Evolutionary conservation across 2,797 vertebrate genomes (phyloP), one percentile per base, ranked within the genome.

Genomic region (Pangasius mekongensis): DNA sequence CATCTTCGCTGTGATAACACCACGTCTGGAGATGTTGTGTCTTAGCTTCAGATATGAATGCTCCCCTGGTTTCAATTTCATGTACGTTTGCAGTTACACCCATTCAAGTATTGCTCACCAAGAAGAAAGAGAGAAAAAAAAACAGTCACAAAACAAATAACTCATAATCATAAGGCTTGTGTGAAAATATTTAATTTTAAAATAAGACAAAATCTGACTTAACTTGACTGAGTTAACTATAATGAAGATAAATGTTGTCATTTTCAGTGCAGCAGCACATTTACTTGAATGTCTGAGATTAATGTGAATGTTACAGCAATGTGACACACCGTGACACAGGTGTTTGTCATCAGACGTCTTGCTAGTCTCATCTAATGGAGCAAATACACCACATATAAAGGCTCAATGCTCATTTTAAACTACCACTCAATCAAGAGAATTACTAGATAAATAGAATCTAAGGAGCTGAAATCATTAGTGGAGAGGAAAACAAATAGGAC

Each of bases 371-470:
- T 84, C 77, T 91, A 84, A 91, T 87, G 89, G 86, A 80, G 83
- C 54, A 60, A 58, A 30, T 66, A 71, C 76, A 86, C 87, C 86
- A 87, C 49, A 52, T 83, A 78, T 84, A 86, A 81, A 82, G 85
- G 83, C 77, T 86, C 52, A 60, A 52, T 62, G 39, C 74, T 87
- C 36, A 86, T 54, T 89, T 85, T 81, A 92, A 93, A 92, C 91
- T 93, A 92, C 92, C 89, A 91, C 91, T 90, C 89, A 92, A 93
- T 91, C 93, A 93, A 91, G 89, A 91, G 90, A 90, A 92, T 91
- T 88, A 92, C 89, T 85, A 91, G 84, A 89, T 83, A 87, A 90
- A 91, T 47, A 49, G 39, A 83, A 92, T 86, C 85, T 56, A 39
- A 84, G 86, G 85, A 91, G 91, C 91, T 90, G 78, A 88, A 91